Percentiles rank a stretch among this genome's conserved stretches.
Conservation (phyloP, 1,140 invertebrate genomes). For the Propsilocerus akamusi region DNA sequence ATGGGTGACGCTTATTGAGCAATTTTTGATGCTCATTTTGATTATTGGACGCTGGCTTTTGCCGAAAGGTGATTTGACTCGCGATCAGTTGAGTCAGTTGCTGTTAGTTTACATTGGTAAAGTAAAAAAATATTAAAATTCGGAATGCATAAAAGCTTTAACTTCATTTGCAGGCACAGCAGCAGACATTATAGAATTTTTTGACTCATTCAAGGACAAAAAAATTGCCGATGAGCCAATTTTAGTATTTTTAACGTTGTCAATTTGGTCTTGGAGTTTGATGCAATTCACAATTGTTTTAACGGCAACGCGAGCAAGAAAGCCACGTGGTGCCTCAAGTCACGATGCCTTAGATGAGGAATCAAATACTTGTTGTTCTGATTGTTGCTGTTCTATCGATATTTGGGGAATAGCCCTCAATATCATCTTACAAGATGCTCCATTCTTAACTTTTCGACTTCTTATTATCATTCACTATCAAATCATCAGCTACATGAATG, state of each 20-base stretch:
- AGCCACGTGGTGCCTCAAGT: not conserved
- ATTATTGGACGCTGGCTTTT: slow-evolving; percentile 79
- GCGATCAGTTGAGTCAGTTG: slow-evolving; percentile 83
- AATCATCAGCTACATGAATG: slow-evolving; percentile 82
- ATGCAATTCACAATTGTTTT: slow-evolving; percentile 81
- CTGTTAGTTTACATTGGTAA: slow-evolving; percentile 63
- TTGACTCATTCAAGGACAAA: slow-evolving; percentile 83
- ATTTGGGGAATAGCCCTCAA: slow-evolving; percentile 66
- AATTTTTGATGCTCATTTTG: slow-evolving; percentile 71
- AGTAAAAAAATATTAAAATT: slow-evolving; percentile 5
- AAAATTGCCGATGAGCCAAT: slow-evolving; percentile 52
- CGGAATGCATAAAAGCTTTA: not conserved
- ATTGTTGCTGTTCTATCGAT: slow-evolving; percentile 61
- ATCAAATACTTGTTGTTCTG: slow-evolving; percentile 20
- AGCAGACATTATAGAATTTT: slow-evolving; percentile 91
- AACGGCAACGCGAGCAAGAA: slow-evolving; percentile 57
- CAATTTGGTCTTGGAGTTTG: slow-evolving; percentile 76
- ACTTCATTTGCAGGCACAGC: slow-evolving; percentile 40
- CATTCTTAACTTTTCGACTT: slow-evolving; percentile 64
- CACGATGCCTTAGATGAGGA: not conserved
- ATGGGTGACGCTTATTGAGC: slow-evolving; percentile 75
- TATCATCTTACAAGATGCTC: slow-evolving; percentile 62
- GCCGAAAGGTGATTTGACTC: slow-evolving; percentile 72
- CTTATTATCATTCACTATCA: slow-evolving; percentile 68
- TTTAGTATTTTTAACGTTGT: slow-evolving; percentile 54